Percentiles rank a stretch among this genome's conserved stretches.
phyloP scores from a whole-genome alignment of 2,113 vertebrate genomes.

The Apeltes quadracus region DNA sequence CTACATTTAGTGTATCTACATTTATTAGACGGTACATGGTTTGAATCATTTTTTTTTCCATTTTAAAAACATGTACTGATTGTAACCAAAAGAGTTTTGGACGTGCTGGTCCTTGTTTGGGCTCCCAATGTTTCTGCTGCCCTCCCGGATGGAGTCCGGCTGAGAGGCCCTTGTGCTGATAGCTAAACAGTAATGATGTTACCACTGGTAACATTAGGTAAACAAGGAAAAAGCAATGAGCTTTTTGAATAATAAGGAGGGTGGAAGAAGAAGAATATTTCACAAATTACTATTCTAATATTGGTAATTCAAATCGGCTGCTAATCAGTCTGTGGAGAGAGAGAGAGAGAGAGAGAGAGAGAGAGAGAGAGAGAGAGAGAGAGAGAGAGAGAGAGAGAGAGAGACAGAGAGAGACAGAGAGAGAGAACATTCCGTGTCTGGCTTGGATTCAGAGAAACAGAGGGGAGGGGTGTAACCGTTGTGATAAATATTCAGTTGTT shows the following conservation, averaged over 20 bases:
- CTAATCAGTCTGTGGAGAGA: slow-evolving; percentile 63
- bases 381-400: slow-evolving; percentile 33
- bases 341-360: slow-evolving; percentile 30
- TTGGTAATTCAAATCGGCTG: slow-evolving; percentile 68
- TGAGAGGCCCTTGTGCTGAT: not conserved
- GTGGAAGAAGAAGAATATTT: slow-evolving; percentile 51
- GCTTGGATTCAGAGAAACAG: slow-evolving; percentile 62
- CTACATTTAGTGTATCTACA: not conserved
- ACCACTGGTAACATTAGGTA: slow-evolving; percentile 15
- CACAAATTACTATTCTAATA: slow-evolving; percentile 61
- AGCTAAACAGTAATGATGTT: slow-evolving; percentile 21
- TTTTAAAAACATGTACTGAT: too few relatives aligned
- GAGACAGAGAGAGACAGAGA: slow-evolving; percentile 30
- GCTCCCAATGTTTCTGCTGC: slow-evolving; percentile 1
- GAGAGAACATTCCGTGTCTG: slow-evolving; percentile 30
- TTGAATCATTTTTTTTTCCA: not conserved
- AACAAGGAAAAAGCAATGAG: slow-evolving; percentile 13
- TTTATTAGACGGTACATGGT: not conserved
- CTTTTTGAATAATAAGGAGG: slow-evolving; percentile 28
- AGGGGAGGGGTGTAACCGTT: slow-evolving; percentile 48
- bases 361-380: slow-evolving; percentile 40
- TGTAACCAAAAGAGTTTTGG: slow-evolving; percentile 7
- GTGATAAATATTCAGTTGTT: slow-evolving; percentile 80
- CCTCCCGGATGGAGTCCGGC: slow-evolving; percentile 12
- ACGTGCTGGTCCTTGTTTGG: slow-evolving; percentile 19